Percentiles rank a stretch among this genome's conserved stretches.
phyloP scores from a whole-genome alignment of 2,797 vertebrate species.

The Muraenolepis orangiensis region DNA sequence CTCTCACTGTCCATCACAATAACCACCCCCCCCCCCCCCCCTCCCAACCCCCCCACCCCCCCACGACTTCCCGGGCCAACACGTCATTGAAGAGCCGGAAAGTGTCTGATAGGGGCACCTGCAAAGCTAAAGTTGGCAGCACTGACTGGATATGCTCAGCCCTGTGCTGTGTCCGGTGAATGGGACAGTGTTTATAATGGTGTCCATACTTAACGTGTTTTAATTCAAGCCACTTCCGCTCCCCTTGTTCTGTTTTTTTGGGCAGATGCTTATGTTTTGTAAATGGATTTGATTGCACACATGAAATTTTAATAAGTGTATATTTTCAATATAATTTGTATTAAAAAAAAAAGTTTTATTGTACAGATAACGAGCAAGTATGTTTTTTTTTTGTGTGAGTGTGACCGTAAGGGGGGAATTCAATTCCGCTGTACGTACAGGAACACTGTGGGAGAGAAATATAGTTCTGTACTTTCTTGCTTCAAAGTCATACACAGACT shows the following conservation, averaged over 20 bases:
- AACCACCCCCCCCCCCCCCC: too few species aligned
- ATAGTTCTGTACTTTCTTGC: neutral
- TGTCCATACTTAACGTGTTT: neutral
- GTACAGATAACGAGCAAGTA: constrained; percentile 18
- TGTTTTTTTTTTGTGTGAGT: too few species aligned
- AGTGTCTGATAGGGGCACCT: neutral
- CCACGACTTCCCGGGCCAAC: neutral
- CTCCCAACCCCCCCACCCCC: too few species aligned
- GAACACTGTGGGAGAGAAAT: neutral
- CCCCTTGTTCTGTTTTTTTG: neutral
- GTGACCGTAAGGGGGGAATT: neutral
- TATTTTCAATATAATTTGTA: constrained; percentile 64
- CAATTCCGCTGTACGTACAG: neutral
- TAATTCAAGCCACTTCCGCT: neutral
- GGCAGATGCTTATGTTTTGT: constrained; percentile 37
- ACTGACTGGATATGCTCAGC: neutral
- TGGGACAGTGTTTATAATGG: neutral
- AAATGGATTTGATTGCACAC: constrained; percentile 48
- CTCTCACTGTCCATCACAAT: neutral
- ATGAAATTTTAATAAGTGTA: constrained; percentile 48
- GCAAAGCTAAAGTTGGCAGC: neutral
- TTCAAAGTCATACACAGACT: neutral
- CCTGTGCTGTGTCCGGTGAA: neutral
- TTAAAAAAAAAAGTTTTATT: constrained; percentile 63
- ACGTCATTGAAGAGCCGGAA: neutral